phyloP scores from a whole-genome alignment of 2,797 vertebrate species.

The Hyperoplus immaculatus region DNA sequence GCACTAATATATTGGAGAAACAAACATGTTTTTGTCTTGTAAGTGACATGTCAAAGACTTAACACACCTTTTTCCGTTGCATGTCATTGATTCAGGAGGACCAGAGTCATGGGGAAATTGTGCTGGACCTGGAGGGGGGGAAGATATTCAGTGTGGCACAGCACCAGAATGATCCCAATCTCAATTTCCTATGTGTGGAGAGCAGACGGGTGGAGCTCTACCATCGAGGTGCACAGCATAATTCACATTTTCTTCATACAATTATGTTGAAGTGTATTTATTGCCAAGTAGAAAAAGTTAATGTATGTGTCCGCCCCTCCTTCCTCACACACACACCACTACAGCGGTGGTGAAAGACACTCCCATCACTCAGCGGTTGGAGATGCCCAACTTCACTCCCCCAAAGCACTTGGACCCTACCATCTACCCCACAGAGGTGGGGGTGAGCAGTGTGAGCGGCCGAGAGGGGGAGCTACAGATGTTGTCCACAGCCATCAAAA shows the following conservation, averaged over 20 bases:
- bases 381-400: constrained; percentile 87
- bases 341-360: constrained; percentile 88
- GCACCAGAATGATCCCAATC: constrained; percentile 90
- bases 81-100: constrained; percentile 80
- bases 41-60: background rate
- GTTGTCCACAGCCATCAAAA: constrained; percentile 92
- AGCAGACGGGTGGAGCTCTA: constrained; percentile 89
- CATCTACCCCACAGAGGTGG: constrained; percentile 92
- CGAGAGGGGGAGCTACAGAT: constrained; percentile 86
- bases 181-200: constrained; percentile 92
- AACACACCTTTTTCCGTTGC: background rate
- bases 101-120: constrained; percentile 89
- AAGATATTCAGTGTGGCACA: constrained; percentile 92
- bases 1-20: too few species aligned
- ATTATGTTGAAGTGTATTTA: background rate
- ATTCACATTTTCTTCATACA: background rate
- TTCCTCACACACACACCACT: background rate
- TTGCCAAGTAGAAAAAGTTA: background rate
- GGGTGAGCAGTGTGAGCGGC: constrained; percentile 86
- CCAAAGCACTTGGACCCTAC: constrained; percentile 88
- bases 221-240: constrained; percentile 86
- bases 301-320: background rate
- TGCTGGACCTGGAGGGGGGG: constrained; percentile 91
- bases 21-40: constrained; percentile 2
- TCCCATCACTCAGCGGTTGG: constrained; percentile 83